These are phyloP conservation scores for Neoniphon sammara DNA, from an alignment of 2,797 vertebrate genomes.

Conservation along the genomic window DNA sequence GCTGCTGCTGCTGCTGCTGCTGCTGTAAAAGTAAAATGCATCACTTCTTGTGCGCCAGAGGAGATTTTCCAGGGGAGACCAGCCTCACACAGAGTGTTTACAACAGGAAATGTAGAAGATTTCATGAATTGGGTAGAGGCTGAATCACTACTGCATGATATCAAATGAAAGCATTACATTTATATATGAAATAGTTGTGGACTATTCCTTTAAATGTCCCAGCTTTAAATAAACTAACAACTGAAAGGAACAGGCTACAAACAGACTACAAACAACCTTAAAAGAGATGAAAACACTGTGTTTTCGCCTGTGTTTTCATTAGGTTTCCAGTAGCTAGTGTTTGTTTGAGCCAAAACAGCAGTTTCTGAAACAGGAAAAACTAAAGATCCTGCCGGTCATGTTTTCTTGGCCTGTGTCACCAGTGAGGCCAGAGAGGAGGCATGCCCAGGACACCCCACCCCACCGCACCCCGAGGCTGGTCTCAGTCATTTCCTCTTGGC, in stretches of 20 bases:
- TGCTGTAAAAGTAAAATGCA: no score
- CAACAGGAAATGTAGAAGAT: no score
- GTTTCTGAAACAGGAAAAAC: constrained; percentile 1
- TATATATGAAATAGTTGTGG: no score
- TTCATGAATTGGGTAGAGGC: no score
- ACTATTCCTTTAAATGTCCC: no score
- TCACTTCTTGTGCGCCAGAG: no score
- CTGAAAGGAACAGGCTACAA: background rate
- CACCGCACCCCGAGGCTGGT: constrained; percentile 49
- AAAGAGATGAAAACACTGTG: background rate
- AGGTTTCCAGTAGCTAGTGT: background rate
- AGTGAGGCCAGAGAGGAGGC: constrained; percentile 30
- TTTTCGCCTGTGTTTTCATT: background rate
- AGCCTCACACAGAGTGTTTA: no score
- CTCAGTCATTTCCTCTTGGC: constrained; percentile 73
- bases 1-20: no score
- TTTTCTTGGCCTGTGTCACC: constrained; percentile 29
- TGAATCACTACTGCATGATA: no score
- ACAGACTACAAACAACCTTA: background rate
- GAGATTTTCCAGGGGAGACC: no score
- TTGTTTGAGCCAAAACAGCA: no score
- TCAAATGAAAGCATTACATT: no score
- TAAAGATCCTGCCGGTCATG: background rate
- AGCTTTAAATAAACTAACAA: background rate
- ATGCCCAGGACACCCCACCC: constrained; percentile 30